These are phyloP conservation scores for Sphaerodactylus townsendi DNA, from an alignment of 2,113 vertebrate genomes.

Conservation along the genomic window DNA sequence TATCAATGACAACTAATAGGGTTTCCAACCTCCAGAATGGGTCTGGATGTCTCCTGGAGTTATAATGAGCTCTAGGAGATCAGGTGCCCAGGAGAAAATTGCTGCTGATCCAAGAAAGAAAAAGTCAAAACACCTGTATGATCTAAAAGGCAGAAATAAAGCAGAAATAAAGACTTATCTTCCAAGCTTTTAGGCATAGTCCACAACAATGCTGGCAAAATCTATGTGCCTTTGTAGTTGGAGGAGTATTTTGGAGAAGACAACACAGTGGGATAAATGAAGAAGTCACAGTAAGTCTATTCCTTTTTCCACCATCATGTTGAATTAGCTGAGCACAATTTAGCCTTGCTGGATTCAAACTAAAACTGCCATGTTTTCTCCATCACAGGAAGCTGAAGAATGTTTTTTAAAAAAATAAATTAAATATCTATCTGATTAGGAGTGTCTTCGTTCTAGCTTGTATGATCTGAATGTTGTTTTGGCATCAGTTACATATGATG, in stretches of 20 bases:
- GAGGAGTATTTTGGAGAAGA: slow-evolving; percentile 38
- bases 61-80: no score
- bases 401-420: no score
- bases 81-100: no score
- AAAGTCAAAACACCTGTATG: slow-evolving; percentile 38
- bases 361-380: slow-evolving; percentile 11
- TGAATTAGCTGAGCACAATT: slow-evolving; percentile 23
- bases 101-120: slow-evolving; percentile 29
- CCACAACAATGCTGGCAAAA: slow-evolving; percentile 46
- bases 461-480: not conserved
- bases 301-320: slow-evolving; percentile 32
- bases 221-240: slow-evolving; percentile 53
- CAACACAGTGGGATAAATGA: slow-evolving; percentile 32
- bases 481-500: slow-evolving; percentile 40
- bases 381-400: slow-evolving; percentile 11
- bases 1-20: slow-evolving; percentile 4
- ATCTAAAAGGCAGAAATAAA: slow-evolving; percentile 19
- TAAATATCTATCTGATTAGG: no score
- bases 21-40: no score
- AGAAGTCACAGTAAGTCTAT: slow-evolving; percentile 48
- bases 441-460: not conserved
- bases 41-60: no score
- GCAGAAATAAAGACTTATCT: slow-evolving; percentile 36
- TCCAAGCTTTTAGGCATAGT: slow-evolving; percentile 46
- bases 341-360: not conserved